phyloP scores from a whole-genome alignment of 2,113 vertebrate genomes.

The Poeciliopsis prolifica region DNA sequence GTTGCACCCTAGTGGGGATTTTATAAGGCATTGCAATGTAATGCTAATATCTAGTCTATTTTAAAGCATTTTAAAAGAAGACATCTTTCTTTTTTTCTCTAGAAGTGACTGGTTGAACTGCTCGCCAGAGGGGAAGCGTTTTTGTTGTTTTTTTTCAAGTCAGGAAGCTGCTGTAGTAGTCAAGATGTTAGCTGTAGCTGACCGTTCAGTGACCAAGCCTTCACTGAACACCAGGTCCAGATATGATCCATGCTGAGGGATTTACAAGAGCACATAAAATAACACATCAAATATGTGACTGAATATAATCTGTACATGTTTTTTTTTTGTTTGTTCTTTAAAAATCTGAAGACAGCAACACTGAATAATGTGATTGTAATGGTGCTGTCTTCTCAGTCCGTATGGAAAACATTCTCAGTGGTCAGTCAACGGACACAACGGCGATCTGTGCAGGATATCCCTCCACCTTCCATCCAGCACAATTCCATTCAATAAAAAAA shows the following conservation, averaged over 20 bases:
- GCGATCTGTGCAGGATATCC: constrained; percentile 53
- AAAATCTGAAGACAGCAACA: constrained; percentile 49
- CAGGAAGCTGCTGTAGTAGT: constrained; percentile 68
- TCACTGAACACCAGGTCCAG: constrained; percentile 38
- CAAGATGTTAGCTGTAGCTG: constrained; percentile 53
- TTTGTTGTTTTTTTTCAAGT: constrained; percentile 56
- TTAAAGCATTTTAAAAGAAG: too few relatives aligned
- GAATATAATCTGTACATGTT: constrained; percentile 73
- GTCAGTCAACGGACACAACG: constrained; percentile 79
- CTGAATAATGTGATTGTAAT: constrained; percentile 58
- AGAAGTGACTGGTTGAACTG: too few relatives aligned
- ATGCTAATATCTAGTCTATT: too few relatives aligned
- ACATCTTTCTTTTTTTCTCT: too few relatives aligned
- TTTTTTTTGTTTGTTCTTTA: constrained; percentile 8
- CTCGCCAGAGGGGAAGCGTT: not conserved
- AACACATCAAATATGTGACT: constrained; percentile 61
- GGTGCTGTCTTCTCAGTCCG: constrained; percentile 60
- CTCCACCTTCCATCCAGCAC: constrained; percentile 65
- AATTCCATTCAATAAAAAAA: constrained; percentile 35
- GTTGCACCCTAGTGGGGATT: not conserved
- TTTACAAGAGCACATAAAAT: constrained; percentile 15
- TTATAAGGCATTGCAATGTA: too few relatives aligned
- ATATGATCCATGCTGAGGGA: constrained; percentile 37
- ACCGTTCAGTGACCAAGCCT: constrained; percentile 39
- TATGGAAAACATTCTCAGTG: constrained; percentile 87